Evolutionary conservation across 2,888 invertebrate species (phyloP), one percentile per base, ranked within the genome.

Genomic region (Nymphalis urticae): DNA sequence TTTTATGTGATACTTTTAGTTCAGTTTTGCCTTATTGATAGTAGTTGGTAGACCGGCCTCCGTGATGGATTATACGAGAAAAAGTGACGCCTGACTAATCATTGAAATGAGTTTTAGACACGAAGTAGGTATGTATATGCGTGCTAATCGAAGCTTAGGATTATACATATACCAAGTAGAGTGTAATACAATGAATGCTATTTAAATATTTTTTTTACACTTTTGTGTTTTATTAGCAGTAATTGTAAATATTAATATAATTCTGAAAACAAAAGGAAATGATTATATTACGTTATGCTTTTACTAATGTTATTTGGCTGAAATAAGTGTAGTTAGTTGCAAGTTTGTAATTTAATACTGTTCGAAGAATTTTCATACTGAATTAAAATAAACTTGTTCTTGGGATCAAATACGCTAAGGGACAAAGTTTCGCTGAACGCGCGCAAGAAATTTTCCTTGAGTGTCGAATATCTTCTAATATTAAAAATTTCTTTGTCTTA

Each of bases 61-160:
- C 60, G 51, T 65, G 68, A 66, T 70, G 68, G 66, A 72, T 70
- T 70, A 69, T 59, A 54, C 68, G 59, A 65, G 54, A 53, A 68
- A 66, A 66, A 60, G 65, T 72, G 58, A 64, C 70, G 70, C 60
- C 61, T 62, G 48, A 36, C 19, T 63, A 63, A 56, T 24, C 66
- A 68, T 66, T 51, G 51, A 70, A 72, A 72, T 72, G 70, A 72
- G 61, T 66, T 72, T 70, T 68, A 62, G 58, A 48, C 56, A 63
- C 27, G 51, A 51, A 65, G 24, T 36, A 42, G 13, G 54, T 42
- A 64, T 58, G 24, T 51, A 50, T 36, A 48, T 54, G 42, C 8
- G 24, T 17, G 27, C 27, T 32, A 32, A 32, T 32, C 27, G 6
- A 32, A 32, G 1, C 58, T 13, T 10, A n/a, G 4, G 32, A n/a